Conservation (phyloP, 2,888 invertebrate genomes). For the Willowsia nigromaculata region DNA sequence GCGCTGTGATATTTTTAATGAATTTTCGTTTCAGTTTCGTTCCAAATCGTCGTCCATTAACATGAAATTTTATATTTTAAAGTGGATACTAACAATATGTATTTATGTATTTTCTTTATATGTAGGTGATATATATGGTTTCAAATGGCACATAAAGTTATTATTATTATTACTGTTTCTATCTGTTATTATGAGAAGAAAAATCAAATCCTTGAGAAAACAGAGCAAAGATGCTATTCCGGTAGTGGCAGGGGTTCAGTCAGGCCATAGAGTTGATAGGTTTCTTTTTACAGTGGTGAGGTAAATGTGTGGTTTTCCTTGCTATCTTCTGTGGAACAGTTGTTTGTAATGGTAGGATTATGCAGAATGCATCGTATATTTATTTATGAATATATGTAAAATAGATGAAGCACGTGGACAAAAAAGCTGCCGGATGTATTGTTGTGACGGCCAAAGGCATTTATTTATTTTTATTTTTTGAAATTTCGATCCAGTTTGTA, state of each 20-base stretch:
- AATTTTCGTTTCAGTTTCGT: background rate
- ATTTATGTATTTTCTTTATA: no score
- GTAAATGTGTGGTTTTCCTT: background rate
- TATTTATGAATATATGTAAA: conserved; percentile 36
- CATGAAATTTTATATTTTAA: background rate
- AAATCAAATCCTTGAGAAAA: no score
- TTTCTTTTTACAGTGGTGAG: background rate
- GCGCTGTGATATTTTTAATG: background rate
- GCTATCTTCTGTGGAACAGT: background rate
- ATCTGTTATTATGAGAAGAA: no score
- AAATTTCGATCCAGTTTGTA: no score
- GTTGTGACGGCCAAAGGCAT: conserved; percentile 5
- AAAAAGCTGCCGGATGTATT: conserved; percentile 29
- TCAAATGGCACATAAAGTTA: no score
- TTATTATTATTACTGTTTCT: no score
- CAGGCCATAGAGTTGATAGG: background rate
- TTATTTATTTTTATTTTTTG: background rate
- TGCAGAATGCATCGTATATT: background rate
- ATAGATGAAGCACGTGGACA: conserved; percentile 42
- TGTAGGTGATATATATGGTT: no score
- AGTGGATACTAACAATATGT: no score
- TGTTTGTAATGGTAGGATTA: background rate
- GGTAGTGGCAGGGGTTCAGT: no score
- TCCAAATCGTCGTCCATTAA: background rate
- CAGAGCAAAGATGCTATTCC: no score